phyloP scores from a whole-genome alignment of 2,888 invertebrate genomes.

The Drosophila melanocephala region DNA sequence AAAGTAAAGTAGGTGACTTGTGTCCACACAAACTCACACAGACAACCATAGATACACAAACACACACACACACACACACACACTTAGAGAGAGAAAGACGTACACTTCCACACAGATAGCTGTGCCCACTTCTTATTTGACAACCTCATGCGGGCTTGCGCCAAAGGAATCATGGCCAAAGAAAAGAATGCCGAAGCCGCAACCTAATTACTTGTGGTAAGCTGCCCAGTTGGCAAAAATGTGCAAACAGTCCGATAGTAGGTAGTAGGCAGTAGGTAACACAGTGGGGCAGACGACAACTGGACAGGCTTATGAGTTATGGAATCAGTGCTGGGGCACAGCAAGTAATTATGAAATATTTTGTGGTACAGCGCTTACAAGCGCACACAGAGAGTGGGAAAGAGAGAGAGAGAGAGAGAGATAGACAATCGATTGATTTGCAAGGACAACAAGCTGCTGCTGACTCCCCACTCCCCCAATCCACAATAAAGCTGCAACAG shows the following conservation, averaged over 20 bases:
- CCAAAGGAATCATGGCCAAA: slow-evolving; percentile 78
- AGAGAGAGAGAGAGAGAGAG: slow-evolving; percentile 22
- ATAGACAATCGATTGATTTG: slow-evolving; percentile 70
- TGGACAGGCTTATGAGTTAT: slow-evolving; percentile 53
- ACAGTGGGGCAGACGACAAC: background rate
- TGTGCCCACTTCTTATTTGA: slow-evolving; percentile 58
- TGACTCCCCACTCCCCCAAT: background rate
- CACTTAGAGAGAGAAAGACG: slow-evolving; percentile 22
- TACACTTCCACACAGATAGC: slow-evolving; percentile 33
- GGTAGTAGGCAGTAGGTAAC: slow-evolving; percentile 12
- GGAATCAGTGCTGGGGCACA: slow-evolving; percentile 72
- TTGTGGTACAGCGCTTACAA: slow-evolving; percentile 30
- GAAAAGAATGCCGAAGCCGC: slow-evolving; percentile 72
- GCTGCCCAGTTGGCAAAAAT: slow-evolving; percentile 58
- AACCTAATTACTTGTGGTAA: slow-evolving; percentile 82
- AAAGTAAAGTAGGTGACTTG: slow-evolving; percentile 74
- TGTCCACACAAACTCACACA: slow-evolving; percentile 44
- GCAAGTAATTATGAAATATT: slow-evolving; percentile 78
- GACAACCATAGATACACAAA: slow-evolving; percentile 10
- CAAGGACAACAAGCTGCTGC: slow-evolving; percentile 60
- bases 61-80: slow-evolving; percentile 39
- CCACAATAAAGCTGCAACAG: background rate
- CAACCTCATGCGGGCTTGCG: slow-evolving; percentile 65
- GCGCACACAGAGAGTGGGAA: too few species aligned
- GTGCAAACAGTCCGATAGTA: slow-evolving; percentile 48